Conservation (phyloP, 2,888 invertebrate species). For the Dryobota labecula region DNA sequence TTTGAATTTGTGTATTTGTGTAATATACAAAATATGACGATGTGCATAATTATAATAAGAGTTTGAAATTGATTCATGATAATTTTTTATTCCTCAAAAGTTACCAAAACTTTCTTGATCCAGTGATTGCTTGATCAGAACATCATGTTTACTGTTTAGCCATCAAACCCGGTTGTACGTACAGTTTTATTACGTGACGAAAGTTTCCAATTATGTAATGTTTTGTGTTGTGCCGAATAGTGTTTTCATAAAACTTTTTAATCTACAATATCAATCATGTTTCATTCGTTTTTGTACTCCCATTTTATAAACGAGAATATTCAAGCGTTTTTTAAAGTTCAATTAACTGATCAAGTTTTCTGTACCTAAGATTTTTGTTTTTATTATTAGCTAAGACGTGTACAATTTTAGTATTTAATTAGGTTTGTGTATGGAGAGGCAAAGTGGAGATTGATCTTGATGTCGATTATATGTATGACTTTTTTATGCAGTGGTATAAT, state of each 20-base stretch:
- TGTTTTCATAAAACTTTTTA: slow-evolving; percentile 16
- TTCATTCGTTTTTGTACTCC: slow-evolving; percentile 5
- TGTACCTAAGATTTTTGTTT: slow-evolving; percentile 2
- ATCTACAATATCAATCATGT: slow-evolving; percentile 30
- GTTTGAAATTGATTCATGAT: not conserved
- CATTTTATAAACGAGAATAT: slow-evolving; percentile 2
- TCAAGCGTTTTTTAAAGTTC: not conserved
- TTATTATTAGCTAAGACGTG: slow-evolving; percentile 1
- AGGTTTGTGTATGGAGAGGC: not conserved
- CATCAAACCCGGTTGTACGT: not conserved
- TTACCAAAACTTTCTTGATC: slow-evolving; percentile 3
- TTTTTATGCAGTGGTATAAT: slow-evolving; percentile 17
- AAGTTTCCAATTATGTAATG: slow-evolving; percentile 44
- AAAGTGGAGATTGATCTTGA: not conserved
- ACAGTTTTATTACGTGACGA: slow-evolving; percentile 32
- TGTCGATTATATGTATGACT: slow-evolving; percentile 12
- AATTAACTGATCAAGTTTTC: slow-evolving; percentile 23
- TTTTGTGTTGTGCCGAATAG: slow-evolving; percentile 14
- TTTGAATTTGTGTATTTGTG: not conserved
- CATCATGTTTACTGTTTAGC: not conserved
- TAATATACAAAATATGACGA: not conserved
- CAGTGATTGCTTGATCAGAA: not conserved
- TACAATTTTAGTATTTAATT: slow-evolving; percentile 24
- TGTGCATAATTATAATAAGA: not conserved
- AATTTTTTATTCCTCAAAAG: not conserved